Conservation (phyloP, 2,797 vertebrate species). For the Cossypha dichroa region DNA sequence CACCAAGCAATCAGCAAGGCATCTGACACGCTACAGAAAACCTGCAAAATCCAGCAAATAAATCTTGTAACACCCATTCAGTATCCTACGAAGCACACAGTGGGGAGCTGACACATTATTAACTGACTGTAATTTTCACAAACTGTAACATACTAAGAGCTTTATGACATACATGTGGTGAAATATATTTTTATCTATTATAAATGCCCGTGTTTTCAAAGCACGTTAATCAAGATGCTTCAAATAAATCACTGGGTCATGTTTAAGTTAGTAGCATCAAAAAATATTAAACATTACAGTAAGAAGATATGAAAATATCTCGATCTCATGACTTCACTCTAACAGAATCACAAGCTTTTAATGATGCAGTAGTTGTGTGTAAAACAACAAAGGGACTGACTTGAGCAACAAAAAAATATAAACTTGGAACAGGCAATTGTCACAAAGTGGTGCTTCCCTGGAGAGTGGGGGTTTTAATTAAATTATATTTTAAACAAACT, state of each 20-base stretch:
- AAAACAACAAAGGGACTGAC: background rate
- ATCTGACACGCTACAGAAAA: constrained; percentile 59
- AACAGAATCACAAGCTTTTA: background rate
- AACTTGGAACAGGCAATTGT: background rate
- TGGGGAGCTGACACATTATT: constrained; percentile 44
- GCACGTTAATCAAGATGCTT: background rate
- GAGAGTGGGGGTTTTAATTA: background rate
- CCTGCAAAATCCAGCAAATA: constrained; percentile 60
- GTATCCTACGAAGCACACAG: constrained; percentile 39
- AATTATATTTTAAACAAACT: background rate
- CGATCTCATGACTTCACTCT: background rate
- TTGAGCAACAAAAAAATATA: background rate
- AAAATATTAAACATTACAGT: background rate
- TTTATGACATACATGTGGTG: constrained; percentile 6
- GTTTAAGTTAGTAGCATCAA: background rate
- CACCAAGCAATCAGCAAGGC: constrained; percentile 58
- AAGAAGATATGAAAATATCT: background rate
- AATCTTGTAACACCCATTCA: constrained; percentile 60
- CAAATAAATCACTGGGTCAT: background rate
- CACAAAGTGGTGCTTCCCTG: background rate
- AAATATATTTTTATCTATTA: constrained; percentile 20
- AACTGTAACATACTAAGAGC: constrained; percentile 28
- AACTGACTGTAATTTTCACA: constrained; percentile 54
- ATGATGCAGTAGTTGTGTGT: background rate
- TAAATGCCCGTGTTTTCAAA: background rate